Percentiles rank a stretch among this genome's conserved stretches.
phyloP scores from a whole-genome alignment of 2,888 invertebrate genomes.

The Drosophila atripex region DNA sequence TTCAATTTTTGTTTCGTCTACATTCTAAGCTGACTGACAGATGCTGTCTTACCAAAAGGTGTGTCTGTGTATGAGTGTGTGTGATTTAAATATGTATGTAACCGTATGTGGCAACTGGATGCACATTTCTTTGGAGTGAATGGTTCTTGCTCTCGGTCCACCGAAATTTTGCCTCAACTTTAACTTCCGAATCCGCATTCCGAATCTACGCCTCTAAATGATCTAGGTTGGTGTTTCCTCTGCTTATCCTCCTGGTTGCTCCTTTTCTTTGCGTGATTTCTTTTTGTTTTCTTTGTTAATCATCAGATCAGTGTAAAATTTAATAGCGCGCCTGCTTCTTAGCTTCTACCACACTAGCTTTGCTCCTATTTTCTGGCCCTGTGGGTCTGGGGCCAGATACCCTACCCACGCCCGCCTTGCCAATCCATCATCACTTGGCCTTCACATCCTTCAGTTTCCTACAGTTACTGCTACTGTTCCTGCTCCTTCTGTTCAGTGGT shows the following conservation, averaged over 20 bases:
- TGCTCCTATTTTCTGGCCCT: slow-evolving; percentile 11
- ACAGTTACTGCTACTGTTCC: slow-evolving; percentile 2
- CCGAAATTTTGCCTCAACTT: slow-evolving; percentile 13
- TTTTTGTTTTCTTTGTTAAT: slow-evolving; percentile 4
- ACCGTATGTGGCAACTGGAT: slow-evolving; percentile 69
- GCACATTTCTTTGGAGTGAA: slow-evolving; percentile 75
- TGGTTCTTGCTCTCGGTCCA: slow-evolving; percentile 40
- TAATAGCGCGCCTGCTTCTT: slow-evolving; percentile 55
- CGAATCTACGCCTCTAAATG: slow-evolving; percentile 1
- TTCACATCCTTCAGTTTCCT: slow-evolving; percentile 14
- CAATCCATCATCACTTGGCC: slow-evolving; percentile 7
- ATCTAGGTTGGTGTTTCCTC: slow-evolving; percentile 3
- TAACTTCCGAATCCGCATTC: slow-evolving; percentile 4
- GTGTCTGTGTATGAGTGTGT: slow-evolving; percentile 21
- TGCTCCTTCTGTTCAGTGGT: slow-evolving; percentile 15
- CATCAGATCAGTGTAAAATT: slow-evolving; percentile 60
- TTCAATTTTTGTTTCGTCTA: slow-evolving; percentile 13
- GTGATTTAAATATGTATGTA: slow-evolving; percentile 26
- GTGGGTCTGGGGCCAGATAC: background rate
- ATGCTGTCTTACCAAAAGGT: slow-evolving; percentile 24
- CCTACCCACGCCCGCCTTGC: slow-evolving; percentile 7
- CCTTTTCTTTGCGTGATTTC: slow-evolving; percentile 7
- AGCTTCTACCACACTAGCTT: slow-evolving; percentile 19
- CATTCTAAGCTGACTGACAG: slow-evolving; percentile 24
- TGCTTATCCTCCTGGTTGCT: slow-evolving; percentile 1